Base-by-base conservation (phyloP, 2,888 invertebrate species). In the Tetragonisca angustula region DNA sequence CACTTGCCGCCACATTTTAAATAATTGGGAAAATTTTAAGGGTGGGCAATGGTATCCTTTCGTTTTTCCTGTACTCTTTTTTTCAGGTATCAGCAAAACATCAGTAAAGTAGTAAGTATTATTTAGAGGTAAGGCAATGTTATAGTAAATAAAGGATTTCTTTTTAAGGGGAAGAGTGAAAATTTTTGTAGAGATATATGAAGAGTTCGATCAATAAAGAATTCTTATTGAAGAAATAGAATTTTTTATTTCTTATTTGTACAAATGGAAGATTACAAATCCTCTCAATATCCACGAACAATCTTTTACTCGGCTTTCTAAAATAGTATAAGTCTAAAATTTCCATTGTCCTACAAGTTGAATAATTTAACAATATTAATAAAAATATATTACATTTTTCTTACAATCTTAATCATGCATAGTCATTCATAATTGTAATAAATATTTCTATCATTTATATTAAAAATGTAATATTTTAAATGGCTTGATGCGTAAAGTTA, bases 1-100 rank as follows among this genome's bases (percentile, higher is more conserved):
- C 87, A 87, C 87, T 87, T 87, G 87, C 87, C 87, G 87, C 87
- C 87, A 87, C 87, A 81, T 87, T 84, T 4, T 15, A 69, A 67
- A 50, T 86, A 76, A 72, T 86, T 86, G 68, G 70, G 74, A 50
- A 27, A 50, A 49, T 54, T 59, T 59, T 61, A 59, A 54, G 73
- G 75, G 64, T 52, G 64, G 87, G 76, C 50, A 59, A 21, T 65
- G 85, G 62, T 69, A 72, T 79, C 65, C 73, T 81, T 85, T 86
- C 50, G 86, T 72, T 80, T 84, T 86, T 86, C 71, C 76, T 88
- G 81, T 88, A 72, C 81, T 79, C 67, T 50, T 81, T 43, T 76
- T 87, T 87, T 78, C 85, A 86, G 85, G 70, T 88, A 13, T 81
- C 74, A 54, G n/a, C 64, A 61, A 61, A 62, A 77, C 74, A 36